Evolutionary conservation across 2,113 vertebrate species (phyloP).

Genomic region (Rousettus leschenaultii): DNA sequence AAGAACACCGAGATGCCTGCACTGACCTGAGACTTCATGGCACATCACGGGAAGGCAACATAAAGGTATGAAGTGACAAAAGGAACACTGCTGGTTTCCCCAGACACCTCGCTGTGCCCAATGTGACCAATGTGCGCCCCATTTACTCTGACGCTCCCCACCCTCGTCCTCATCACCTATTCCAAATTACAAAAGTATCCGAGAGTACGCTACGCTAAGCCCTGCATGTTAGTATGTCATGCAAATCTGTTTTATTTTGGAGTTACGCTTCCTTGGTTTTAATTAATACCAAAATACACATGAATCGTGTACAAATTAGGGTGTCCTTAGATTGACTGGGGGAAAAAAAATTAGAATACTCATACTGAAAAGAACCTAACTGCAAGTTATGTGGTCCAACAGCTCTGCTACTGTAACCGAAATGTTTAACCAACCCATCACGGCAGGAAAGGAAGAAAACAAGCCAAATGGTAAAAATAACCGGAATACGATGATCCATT

Average conservation of each 20-base stretch:
- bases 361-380: not conserved
- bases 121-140: not conserved
- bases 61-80: not conserved
- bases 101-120: not conserved
- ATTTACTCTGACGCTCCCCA: not conserved
- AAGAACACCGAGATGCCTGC: not conserved
- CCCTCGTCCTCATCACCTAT: not conserved
- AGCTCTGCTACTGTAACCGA: not conserved
- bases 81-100: not conserved
- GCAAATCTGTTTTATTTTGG: constrained; percentile 13
- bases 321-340: not conserved
- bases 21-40: not conserved
- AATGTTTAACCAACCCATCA: not conserved
- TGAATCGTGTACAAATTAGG: not conserved
- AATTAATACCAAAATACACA: constrained; percentile 38
- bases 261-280: constrained; percentile 29
- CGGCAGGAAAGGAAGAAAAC: not conserved
- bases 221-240: not conserved
- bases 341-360: not conserved
- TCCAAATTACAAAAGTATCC: not conserved
- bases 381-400: not conserved
- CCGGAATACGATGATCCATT: not conserved
- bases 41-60: not conserved
- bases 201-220: not conserved
- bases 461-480: not conserved